These are phyloP conservation scores for Ophioderma brevispina DNA, from an alignment of 35 echinoderm and acorn worm species.

Conservation along the genomic window DNA sequence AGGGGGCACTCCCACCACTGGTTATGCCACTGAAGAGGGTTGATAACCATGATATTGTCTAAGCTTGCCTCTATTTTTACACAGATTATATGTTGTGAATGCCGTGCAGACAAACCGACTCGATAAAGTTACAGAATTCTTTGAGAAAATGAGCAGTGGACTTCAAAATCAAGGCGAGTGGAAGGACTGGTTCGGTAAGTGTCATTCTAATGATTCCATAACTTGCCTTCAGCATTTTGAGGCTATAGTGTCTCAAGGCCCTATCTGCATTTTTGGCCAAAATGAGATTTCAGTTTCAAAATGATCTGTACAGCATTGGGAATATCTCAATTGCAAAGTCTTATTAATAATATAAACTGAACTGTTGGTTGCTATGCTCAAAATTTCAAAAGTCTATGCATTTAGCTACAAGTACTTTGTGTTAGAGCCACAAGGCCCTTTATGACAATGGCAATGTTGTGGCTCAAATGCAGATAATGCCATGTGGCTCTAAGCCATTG, in stretches of 20 bases:
- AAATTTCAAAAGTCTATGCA: too few relatives aligned
- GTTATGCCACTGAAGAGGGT: neutral
- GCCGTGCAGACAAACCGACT: slow-evolving; percentile 62
- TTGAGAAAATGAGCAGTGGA: slow-evolving; percentile 86
- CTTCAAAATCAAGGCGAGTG: slow-evolving; percentile 87
- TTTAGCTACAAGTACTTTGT: too few relatives aligned
- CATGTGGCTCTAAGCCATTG: too few relatives aligned
- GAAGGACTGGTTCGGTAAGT: slow-evolving; percentile 98
- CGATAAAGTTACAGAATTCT: slow-evolving; percentile 91
- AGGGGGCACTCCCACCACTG: neutral
- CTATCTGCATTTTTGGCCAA: too few relatives aligned
- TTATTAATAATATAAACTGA: too few relatives aligned
- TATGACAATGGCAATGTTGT: too few relatives aligned
- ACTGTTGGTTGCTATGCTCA: too few relatives aligned
- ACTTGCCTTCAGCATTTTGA: neutral
- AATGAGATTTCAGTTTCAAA: too few relatives aligned
- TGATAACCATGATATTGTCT: neutral
- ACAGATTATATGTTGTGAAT: slow-evolving; percentile 86
- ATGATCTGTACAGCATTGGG: too few relatives aligned
- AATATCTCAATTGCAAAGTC: neutral
- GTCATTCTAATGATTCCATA: neutral
- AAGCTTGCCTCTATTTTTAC: neutral
- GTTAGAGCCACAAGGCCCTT: too few relatives aligned
- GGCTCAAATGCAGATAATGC: too few relatives aligned
- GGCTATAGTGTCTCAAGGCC: too few relatives aligned